phyloP scores from a whole-genome alignment of 1,140 invertebrate genomes.

The Dinoponera quadriceps region DNA sequence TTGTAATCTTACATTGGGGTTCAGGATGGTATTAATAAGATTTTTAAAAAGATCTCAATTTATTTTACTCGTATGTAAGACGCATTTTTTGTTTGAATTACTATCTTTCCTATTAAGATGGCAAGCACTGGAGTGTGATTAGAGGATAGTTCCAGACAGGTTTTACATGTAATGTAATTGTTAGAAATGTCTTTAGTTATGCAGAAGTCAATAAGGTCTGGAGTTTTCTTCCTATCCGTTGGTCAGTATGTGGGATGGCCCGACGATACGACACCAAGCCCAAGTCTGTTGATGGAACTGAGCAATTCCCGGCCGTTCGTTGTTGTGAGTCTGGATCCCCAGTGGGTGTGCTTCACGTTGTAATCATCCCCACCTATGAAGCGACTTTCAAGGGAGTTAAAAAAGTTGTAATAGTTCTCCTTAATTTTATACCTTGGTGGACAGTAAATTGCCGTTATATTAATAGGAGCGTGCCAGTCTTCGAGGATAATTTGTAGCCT shows the following conservation, averaged over 20 bases:
- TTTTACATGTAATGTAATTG: slow-evolving; percentile 54
- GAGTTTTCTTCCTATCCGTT: slow-evolving; percentile 76
- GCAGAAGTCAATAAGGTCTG: slow-evolving; percentile 80
- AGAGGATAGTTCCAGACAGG: slow-evolving; percentile 60
- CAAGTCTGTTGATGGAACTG: slow-evolving; percentile 64
- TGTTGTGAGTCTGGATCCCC: slow-evolving; percentile 79
- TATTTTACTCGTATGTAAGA: not conserved
- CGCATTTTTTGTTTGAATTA: too few relatives aligned
- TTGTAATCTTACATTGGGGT: too few relatives aligned
- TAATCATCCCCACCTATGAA: slow-evolving; percentile 80
- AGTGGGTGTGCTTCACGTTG: slow-evolving; percentile 82
- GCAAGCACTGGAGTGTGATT: slow-evolving; percentile 72
- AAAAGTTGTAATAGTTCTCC: slow-evolving; percentile 60
- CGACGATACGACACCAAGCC: slow-evolving; percentile 69
- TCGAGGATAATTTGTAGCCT: slow-evolving; percentile 55
- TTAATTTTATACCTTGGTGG: slow-evolving; percentile 60
- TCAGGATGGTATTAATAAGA: too few relatives aligned
- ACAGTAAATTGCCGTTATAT: slow-evolving; percentile 65
- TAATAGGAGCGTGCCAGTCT: slow-evolving; percentile 33
- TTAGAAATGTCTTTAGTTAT: slow-evolving; percentile 71
- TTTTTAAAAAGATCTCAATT: not conserved
- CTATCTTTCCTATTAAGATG: not conserved
- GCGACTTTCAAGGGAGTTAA: slow-evolving; percentile 58
- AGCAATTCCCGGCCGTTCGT: slow-evolving; percentile 75
- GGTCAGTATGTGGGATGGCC: slow-evolving; percentile 82